Evolutionary conservation across 2,113 vertebrate species (phyloP), one percentile per base, ranked within the genome.

Genomic region (Mastomys coucha): DNA sequence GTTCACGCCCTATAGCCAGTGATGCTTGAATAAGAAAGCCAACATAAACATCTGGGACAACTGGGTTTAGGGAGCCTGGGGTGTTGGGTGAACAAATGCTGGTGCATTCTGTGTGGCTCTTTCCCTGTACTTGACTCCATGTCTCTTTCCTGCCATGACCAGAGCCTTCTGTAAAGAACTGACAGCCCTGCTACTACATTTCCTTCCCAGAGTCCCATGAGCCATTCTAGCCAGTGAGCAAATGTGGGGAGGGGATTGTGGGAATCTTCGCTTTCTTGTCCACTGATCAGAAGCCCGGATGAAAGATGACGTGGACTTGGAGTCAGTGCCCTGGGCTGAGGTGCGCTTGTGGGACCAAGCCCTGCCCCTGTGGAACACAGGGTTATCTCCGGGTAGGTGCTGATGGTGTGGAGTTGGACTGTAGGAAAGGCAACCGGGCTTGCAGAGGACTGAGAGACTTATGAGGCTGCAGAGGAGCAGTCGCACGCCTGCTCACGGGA

Each of bases 81-180:
- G 22, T 16, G 36, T 14, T 22, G 6, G 12, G 33, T 22, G 33
- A n/a, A 26, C 16, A 85, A 28, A 1, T 45, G 2, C 31, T 56
- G 45, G 20, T 8, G 1, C 11, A 56, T 13, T 17, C 16, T 5
- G 1, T 5, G 1, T 14, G 31, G 20, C 33, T 24, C 22, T 56
- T 73, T 22, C 36, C 42, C 45, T 7, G 49, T 1, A n/a, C 31
- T 33, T 17, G 5, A 10, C 69, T 70, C 16, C 1, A 3, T 4
- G 5, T 28, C 45, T 75, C 69, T 20, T 36, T 26, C 6, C 5
- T 0, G 9, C 5, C 75, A 88, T 49, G 19, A 70, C 45, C 28
- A 36, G 36, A 69, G 22, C 17, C 16, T 88, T 81, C 72, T 7
- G 42, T 33, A 69, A 92, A 12, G 28, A 92, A n/a, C 13, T 3